A percentile compares a stretch with the other conserved stretches of the same genome.
phyloP scores from a whole-genome alignment of 2,888 invertebrate species.

The Emmelina monodactyla region DNA sequence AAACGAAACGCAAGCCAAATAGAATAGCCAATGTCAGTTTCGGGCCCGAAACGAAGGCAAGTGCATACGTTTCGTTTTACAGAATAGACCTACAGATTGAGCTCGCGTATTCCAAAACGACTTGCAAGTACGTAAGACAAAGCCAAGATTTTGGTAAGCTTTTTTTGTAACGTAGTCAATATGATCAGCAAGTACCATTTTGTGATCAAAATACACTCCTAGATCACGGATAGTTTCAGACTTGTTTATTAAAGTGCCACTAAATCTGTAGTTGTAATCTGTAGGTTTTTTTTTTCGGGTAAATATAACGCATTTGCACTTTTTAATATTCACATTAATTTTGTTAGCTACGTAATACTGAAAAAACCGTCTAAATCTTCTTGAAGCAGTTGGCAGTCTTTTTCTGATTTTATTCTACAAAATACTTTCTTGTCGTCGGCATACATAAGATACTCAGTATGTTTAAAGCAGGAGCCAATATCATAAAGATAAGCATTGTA shows the following conservation, averaged over 20 bases:
- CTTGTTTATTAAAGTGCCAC: background rate
- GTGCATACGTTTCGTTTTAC: too few species aligned
- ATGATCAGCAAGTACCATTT: constrained; percentile 4
- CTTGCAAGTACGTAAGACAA: constrained; percentile 2
- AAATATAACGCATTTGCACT: constrained; percentile 5
- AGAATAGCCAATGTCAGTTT: too few species aligned
- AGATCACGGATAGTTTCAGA: constrained; percentile 2
- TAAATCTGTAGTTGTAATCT: constrained; percentile 1
- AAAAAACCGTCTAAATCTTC: too few species aligned
- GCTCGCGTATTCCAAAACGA: too few species aligned
- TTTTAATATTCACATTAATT: constrained; percentile 5
- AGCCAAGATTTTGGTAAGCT: constrained; percentile 8
- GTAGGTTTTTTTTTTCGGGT: constrained; percentile 5
- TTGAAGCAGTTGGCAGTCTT: constrained; percentile 2
- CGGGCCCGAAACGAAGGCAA: too few species aligned
- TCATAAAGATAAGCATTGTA: constrained; percentile 10
- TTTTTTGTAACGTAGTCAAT: constrained; percentile 2
- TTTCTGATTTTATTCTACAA: background rate
- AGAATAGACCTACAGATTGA: too few species aligned
- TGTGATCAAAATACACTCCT: constrained; percentile 5
- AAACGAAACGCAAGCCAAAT: too few species aligned
- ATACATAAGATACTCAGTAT: constrained; percentile 1
- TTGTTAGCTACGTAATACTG: constrained; percentile 2
- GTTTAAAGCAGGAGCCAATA: background rate
- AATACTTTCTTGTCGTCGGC: constrained; percentile 5